Base-by-base conservation (phyloP, 1,140 invertebrate species). In the Grapholita molesta region DNA sequence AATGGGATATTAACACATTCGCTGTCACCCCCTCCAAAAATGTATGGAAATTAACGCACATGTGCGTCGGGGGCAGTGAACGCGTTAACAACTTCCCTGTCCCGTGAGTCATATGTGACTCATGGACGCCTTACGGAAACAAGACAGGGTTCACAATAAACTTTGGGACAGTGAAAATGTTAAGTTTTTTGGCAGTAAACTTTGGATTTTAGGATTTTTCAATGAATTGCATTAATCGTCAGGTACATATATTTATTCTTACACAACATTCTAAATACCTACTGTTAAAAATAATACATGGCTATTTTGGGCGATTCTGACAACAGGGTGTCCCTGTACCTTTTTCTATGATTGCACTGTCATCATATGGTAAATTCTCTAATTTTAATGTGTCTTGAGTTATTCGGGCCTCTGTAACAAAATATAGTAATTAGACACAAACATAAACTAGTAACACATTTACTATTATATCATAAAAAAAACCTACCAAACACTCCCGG, bases 401-500 rank as follows among this genome's bases (percentile, higher is more conserved):
- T 52, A 95, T 92, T 69, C 80, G 89, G 33, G 93, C 88, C 72
- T 92, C 93, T 94, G 83, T 64, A 92, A 92, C 18, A 72, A 64
- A 71, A 67, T 61, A 53, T 11, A 68, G 9, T 68, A 67, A 30
- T 24, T 66, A n/a, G 70, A 1, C 24, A 25, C 15, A 69, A 9
- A 11, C 18, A 30, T 1, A 21, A 32, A 57, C 11, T 66, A 11
- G 25, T 67, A 69, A 32, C 12, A 67, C 32, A 18, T 70, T 33
- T 32, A 68, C 1, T 18, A 23, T 33, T 55, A 67, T 57, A 28
- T 67, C 15, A 53, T 12, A 33, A 23, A 70, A 6, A 11, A 24
- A 25, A 78, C 74, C 89, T 92, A 94, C 94, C 92, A 87, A 90
- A 95, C 72, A 90, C 89, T 67, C 94, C 94, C 71, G 94, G 93